phyloP scores from a whole-genome alignment of 2,113 vertebrate genomes.

The Bubo bubo region DNA sequence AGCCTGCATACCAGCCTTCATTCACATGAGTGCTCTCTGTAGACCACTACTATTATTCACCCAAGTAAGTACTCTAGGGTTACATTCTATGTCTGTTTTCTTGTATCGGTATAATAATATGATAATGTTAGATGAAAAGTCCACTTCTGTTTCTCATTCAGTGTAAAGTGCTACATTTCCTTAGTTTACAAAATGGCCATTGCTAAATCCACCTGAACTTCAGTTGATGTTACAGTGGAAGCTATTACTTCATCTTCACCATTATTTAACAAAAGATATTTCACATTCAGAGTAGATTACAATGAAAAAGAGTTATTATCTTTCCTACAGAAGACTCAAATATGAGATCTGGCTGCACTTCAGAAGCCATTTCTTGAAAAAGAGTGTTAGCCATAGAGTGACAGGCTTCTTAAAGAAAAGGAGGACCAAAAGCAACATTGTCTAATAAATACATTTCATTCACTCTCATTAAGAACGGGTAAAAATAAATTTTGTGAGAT shows the following conservation, averaged over 20 bases:
- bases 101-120: not conserved
- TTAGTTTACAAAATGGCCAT: slow-evolving; percentile 21
- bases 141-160: slow-evolving; percentile 40
- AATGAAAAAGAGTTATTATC: slow-evolving; percentile 3
- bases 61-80: not conserved
- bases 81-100: not conserved
- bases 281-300: slow-evolving; percentile 62
- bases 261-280: slow-evolving; percentile 27
- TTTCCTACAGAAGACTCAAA: slow-evolving; percentile 21
- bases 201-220: slow-evolving; percentile 22
- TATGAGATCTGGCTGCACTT: not conserved
- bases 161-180: slow-evolving; percentile 70
- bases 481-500: slow-evolving; percentile 45
- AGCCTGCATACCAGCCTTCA: not conserved
- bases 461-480: too few species aligned
- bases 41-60: not conserved
- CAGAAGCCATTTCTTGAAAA: slow-evolving; percentile 9
- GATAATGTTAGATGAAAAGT: slow-evolving; percentile 48
- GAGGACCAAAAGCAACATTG: slow-evolving; percentile 34
- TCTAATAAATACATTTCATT: slow-evolving; percentile 70
- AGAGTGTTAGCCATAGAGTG: slow-evolving; percentile 4
- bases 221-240: slow-evolving; percentile 32
- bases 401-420: slow-evolving; percentile 24
- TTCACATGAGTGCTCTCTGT: not conserved
- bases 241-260: slow-evolving; percentile 27